Base-by-base conservation (phyloP, 2,888 invertebrate species). In the Amiota communis region DNA sequence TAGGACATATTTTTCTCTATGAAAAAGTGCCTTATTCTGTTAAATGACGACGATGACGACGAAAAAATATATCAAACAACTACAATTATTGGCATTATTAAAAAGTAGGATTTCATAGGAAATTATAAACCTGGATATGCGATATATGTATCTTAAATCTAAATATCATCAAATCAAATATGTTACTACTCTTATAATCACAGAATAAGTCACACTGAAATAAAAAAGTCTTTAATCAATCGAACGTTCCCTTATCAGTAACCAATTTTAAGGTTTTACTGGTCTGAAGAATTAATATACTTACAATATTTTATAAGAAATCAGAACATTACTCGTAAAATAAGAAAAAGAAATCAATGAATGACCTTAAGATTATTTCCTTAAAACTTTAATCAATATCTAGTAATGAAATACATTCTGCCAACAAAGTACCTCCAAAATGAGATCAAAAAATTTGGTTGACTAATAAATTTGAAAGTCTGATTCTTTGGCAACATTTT, bases 1-100 rank as follows among this genome's bases (percentile, higher is more conserved):
- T 36, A 36, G 36, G 36, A 36, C 36, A 36, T 36, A 36, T 36
- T 51, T n/a, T 12, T 51, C n/a, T 51, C 12, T 51, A 48, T n/a
- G 47, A 13, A 46, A 56, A 75, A 75, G 77, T 77, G 77, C 77
- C 77, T 76, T 77, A 77, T 77, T 77, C 77, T 77, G 77, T 70
- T 76, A 75, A 75, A 72, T 64, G 53, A 36, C 36, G 36, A 36
- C 6, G 36, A 36, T 36, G 36, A 36, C 36, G 36, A 36, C 36
- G 36, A 36, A 36, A 6, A 36, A 36, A 36, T 36, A 36, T 6
- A 36, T 36, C 2, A 36, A 77, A 73, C 71, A 72, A 77, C 75
- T 75, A 76, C 77, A 77, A 59, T 70, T 70, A 74, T 51, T 12
- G 36, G 46, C 46, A 46, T 72, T 56, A 68, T n/a, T n/a, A n/a